Conservation (phyloP, 23 tunicate genomes). For the Halocynthia aurantium region DNA sequence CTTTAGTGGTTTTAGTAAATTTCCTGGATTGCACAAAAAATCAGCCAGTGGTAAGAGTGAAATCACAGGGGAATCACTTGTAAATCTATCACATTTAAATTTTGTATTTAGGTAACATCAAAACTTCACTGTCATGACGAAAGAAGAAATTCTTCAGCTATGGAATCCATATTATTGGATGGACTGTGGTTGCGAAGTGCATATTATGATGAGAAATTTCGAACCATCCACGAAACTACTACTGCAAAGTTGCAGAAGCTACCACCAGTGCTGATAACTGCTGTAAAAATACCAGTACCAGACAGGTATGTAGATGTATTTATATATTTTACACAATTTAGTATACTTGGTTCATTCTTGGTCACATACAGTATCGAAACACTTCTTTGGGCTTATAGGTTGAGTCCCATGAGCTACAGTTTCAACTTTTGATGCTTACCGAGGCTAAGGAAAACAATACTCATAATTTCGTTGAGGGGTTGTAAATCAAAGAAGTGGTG, state of each 20-base stretch:
- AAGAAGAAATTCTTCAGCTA: not conserved
- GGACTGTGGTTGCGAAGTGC: conserved; percentile 6
- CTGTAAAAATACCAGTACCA: not conserved
- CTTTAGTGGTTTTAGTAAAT: too few species aligned
- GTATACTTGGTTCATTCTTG: not conserved
- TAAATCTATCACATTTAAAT: not conserved
- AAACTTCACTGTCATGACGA: not conserved
- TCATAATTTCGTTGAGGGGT: too few species aligned
- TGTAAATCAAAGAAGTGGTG: too few species aligned
- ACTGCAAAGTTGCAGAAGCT: not conserved
- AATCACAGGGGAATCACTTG: too few species aligned
- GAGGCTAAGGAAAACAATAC: too few species aligned
- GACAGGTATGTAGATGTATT: not conserved
- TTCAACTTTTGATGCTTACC: too few species aligned
- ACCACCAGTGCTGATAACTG: not conserved
- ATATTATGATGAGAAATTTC: not conserved
- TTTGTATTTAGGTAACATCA: not conserved
- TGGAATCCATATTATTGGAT: conserved; percentile 1
- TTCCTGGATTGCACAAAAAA: too few species aligned
- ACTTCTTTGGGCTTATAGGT: too few species aligned
- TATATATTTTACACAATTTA: not conserved
- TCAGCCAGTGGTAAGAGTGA: too few species aligned
- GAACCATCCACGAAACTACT: not conserved
- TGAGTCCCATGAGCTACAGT: too few species aligned
- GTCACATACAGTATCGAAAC: too few species aligned